A percentile compares a stretch with the other conserved stretches of the same genome.
Evolutionary conservation across 35 echinoderm and acorn worm genomes (phyloP).

Genomic region (Ophioderma brevispina): DNA sequence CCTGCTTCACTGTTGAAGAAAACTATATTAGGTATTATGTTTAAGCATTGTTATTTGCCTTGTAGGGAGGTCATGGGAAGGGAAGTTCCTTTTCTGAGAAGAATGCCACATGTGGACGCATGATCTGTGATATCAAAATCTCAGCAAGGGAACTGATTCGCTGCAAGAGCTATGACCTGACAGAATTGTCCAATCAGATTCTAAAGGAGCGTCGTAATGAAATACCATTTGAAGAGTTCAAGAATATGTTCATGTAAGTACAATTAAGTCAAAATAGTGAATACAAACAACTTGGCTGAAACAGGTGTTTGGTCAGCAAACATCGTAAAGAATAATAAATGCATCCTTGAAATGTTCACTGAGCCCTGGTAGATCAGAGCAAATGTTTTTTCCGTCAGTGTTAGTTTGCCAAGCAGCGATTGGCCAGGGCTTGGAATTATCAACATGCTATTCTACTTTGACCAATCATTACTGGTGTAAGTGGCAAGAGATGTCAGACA

Average conservation of each 20-base stretch:
- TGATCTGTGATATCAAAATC: constrained; percentile 94
- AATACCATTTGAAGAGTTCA: constrained; percentile 93
- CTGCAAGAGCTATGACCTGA: constrained; percentile 96
- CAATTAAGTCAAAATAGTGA: neutral
- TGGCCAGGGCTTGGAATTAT: too few relatives aligned
- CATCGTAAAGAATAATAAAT: too few relatives aligned
- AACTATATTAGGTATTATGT: neutral
- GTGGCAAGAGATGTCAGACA: too few relatives aligned
- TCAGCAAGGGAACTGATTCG: constrained; percentile 91
- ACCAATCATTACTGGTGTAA: too few relatives aligned
- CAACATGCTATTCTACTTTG: too few relatives aligned
- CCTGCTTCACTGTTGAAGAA: neutral
- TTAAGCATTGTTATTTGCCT: neutral
- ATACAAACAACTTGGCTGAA: too few relatives aligned
- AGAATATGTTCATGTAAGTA: constrained; percentile 94
- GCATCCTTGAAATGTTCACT: too few relatives aligned
- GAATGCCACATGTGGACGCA: constrained; percentile 90
- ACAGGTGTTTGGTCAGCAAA: too few relatives aligned
- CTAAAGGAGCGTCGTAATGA: constrained; percentile 64
- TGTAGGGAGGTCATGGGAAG: constrained; percentile 75
- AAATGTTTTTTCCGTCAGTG: too few relatives aligned
- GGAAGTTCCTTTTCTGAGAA: constrained; percentile 80
- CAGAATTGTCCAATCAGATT: constrained; percentile 76
- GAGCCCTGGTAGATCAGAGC: too few relatives aligned
- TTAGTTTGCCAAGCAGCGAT: too few relatives aligned